Percentiles rank a stretch among this genome's conserved stretches.
Conservation (phyloP, 1,140 invertebrate species). For the Onthophagus taurus region DNA sequence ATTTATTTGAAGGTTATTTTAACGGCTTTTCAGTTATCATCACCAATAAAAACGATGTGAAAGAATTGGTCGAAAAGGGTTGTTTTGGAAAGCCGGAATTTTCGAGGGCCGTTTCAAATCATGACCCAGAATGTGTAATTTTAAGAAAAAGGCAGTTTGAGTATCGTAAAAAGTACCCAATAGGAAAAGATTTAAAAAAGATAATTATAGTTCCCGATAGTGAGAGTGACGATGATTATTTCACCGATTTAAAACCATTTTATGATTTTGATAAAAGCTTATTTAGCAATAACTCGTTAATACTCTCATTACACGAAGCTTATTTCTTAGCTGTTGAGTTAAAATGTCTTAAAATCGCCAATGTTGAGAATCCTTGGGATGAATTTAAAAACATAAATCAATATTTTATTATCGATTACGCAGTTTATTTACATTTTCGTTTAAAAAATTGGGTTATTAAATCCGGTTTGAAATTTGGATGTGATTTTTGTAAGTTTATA, state of each 20-base stretch:
- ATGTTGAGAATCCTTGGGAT: slow-evolving; percentile 51
- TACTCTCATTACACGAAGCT: slow-evolving; percentile 64
- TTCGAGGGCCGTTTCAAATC: slow-evolving; percentile 27
- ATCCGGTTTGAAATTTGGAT: slow-evolving; percentile 79
- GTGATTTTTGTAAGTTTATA: slow-evolving; percentile 67
- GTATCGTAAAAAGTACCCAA: slow-evolving; percentile 10
- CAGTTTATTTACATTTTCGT: slow-evolving; percentile 78
- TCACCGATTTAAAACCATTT: slow-evolving; percentile 48
- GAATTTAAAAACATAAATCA: slow-evolving; percentile 49
- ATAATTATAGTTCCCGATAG: slow-evolving; percentile 54
- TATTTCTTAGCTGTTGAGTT: slow-evolving; percentile 70
- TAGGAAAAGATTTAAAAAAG: slow-evolving; percentile 29
- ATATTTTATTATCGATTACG: slow-evolving; percentile 64
- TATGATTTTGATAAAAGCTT: slow-evolving; percentile 49
- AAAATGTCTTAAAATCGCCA: slow-evolving; percentile 57
- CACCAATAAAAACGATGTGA: slow-evolving; percentile 47
- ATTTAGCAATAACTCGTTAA: slow-evolving; percentile 51
- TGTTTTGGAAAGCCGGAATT: slow-evolving; percentile 60
- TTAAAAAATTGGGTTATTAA: slow-evolving; percentile 86
- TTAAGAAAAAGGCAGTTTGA: slow-evolving; percentile 33
- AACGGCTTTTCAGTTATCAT: slow-evolving; percentile 57
- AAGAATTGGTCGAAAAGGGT: slow-evolving; percentile 55
- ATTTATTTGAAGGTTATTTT: slow-evolving; percentile 34
- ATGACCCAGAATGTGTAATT: slow-evolving; percentile 19
- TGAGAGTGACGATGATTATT: slow-evolving; percentile 55